These are phyloP conservation scores for Psylliodes chrysocephalus DNA, from an alignment of 2,888 invertebrate species.

Conservation along the genomic window DNA sequence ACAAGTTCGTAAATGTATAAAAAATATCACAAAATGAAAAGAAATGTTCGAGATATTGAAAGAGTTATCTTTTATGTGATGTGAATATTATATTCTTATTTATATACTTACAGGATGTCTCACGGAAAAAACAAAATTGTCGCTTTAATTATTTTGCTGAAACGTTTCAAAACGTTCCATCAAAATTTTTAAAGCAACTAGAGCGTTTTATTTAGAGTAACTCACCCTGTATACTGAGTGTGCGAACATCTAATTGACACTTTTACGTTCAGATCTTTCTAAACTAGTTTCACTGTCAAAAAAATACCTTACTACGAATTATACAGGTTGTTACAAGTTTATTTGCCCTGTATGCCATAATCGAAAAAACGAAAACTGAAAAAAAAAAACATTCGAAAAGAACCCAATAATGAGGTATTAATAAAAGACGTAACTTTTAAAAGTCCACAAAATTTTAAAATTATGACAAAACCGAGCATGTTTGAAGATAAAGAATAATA, in stretches of 20 bases:
- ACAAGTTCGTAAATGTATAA: slow-evolving; percentile 39
- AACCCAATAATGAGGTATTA: slow-evolving; percentile 17
- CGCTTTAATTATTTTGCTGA: neutral
- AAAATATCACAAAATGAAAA: slow-evolving; percentile 50
- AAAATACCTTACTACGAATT: neutral
- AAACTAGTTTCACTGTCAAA: slow-evolving; percentile 2
- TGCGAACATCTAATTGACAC: slow-evolving; percentile 53
- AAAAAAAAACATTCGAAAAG: slow-evolving; percentile 24
- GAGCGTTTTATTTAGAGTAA: neutral
- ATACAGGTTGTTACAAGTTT: slow-evolving; percentile 10
- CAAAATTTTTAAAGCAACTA: too few species aligned
- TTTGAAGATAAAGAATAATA: slow-evolving; percentile 22
- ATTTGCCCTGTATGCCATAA: neutral
- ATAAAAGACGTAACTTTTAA: slow-evolving; percentile 26
- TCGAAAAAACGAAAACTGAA: slow-evolving; percentile 20
- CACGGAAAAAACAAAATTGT: slow-evolving; percentile 13
- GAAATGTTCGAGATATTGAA: slow-evolving; percentile 38
- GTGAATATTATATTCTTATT: slow-evolving; percentile 39
- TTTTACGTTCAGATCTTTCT: slow-evolving; percentile 30
- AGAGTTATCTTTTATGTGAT: slow-evolving; percentile 41
- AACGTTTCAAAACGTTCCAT: too few species aligned
- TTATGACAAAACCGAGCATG: slow-evolving; percentile 33
- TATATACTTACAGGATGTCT: slow-evolving; percentile 29
- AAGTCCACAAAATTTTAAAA: slow-evolving; percentile 31
- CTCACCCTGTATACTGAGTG: slow-evolving; percentile 30